phyloP scores from a whole-genome alignment of 2,888 invertebrate species.

The Amphipoea oculea region DNA sequence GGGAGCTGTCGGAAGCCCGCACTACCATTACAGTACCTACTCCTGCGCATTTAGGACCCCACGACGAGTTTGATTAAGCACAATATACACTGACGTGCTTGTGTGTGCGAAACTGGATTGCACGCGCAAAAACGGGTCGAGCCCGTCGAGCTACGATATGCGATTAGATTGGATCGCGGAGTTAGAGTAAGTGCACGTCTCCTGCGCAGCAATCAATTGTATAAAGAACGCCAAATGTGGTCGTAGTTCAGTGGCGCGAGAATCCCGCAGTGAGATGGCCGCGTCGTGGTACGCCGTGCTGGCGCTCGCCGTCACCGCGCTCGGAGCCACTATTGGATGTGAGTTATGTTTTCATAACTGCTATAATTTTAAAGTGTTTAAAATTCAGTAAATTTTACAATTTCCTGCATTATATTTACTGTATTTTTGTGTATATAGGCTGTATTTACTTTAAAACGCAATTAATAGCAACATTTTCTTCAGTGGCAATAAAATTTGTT shows the following conservation, averaged over 20 bases:
- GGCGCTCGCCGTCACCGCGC: slow-evolving; percentile 82
- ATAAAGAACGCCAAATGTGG: slow-evolving; percentile 84
- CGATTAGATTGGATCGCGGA: slow-evolving; percentile 25
- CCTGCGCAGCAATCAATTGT: slow-evolving; percentile 78
- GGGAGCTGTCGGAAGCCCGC: slow-evolving; percentile 82
- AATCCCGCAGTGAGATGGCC: slow-evolving; percentile 83
- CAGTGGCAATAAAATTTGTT: neutral
- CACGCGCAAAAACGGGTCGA: slow-evolving; percentile 15
- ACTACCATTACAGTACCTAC: slow-evolving; percentile 72
- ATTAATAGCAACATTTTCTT: neutral
- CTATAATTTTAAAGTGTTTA: slow-evolving; percentile 7
- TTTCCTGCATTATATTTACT: neutral
- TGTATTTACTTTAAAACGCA: neutral
- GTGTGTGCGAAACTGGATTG: neutral
- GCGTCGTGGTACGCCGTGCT: slow-evolving; percentile 84
- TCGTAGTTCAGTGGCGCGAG: slow-evolving; percentile 82
- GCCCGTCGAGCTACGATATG: slow-evolving; percentile 28
- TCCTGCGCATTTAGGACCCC: slow-evolving; percentile 46
- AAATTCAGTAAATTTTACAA: slow-evolving; percentile 8
- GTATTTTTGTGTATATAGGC: neutral
- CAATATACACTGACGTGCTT: slow-evolving; percentile 63
- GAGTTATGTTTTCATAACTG: slow-evolving; percentile 73
- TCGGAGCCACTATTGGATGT: slow-evolving; percentile 87
- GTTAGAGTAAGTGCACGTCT: slow-evolving; percentile 50
- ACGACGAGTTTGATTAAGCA: slow-evolving; percentile 55